phyloP scores from a whole-genome alignment of 2,888 invertebrate genomes.

The Antheraea yamamai region DNA sequence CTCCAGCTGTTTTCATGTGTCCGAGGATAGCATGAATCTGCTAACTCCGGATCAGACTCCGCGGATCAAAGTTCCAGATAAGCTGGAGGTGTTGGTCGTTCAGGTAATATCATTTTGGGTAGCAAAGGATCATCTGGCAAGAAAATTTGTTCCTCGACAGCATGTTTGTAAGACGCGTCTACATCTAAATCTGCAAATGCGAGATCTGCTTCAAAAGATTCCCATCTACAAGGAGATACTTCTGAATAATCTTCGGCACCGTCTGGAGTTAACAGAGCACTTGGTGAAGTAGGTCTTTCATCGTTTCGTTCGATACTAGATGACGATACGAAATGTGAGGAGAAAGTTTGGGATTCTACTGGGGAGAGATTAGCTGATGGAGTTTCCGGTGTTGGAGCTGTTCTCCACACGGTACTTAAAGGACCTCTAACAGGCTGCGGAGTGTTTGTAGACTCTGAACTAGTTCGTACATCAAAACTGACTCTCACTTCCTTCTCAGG shows the following conservation, averaged over 20 bases:
- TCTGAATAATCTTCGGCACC: constrained; percentile 73
- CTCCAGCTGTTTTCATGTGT: constrained; percentile 53
- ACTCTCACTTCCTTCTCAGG: constrained; percentile 75
- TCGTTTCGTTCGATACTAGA: constrained; percentile 75
- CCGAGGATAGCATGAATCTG: constrained; percentile 60
- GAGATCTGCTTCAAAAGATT: constrained; percentile 83
- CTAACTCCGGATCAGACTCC: constrained; percentile 75
- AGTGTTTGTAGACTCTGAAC: constrained; percentile 60
- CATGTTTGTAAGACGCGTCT: constrained; percentile 84
- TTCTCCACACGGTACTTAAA: constrained; percentile 71
- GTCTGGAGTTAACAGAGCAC: constrained; percentile 83
- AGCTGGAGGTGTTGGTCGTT: constrained; percentile 82
- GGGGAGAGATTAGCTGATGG: constrained; percentile 85
- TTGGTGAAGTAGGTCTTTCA: constrained; percentile 77
- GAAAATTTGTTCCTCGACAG: constrained; percentile 83
- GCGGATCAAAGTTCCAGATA: constrained; percentile 78
- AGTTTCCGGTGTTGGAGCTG: constrained; percentile 84
- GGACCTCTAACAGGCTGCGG: constrained; percentile 71
- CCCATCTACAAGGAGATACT: constrained; percentile 82
- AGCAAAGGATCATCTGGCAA: constrained; percentile 82
- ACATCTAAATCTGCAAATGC: constrained; percentile 83
- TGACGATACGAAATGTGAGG: constrained; percentile 83
- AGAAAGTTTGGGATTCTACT: constrained; percentile 83
- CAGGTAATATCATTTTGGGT: constrained; percentile 76
- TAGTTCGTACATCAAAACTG: constrained; percentile 70